phyloP scores from a whole-genome alignment of 2,113 vertebrate genomes.

The Cyanistes caeruleus region DNA sequence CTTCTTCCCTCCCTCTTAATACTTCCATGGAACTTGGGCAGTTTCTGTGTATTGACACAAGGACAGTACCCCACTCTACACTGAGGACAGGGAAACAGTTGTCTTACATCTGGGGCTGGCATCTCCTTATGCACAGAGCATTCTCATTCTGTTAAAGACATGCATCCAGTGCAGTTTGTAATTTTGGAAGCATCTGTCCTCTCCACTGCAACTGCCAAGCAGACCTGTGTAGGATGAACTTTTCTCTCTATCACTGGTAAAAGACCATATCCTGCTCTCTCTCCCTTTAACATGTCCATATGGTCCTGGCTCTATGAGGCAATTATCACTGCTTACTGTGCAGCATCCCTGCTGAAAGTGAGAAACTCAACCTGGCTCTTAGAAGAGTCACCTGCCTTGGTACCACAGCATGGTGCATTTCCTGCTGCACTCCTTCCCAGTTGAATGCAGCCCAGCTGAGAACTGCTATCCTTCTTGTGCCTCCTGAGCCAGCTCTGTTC shows the following conservation, averaged over 20 bases:
- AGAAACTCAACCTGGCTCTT: not conserved
- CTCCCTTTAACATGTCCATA: not conserved
- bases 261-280: not conserved
- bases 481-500: not conserved
- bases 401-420: not conserved
- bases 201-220: not conserved
- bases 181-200: not conserved
- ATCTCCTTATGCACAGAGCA: not conserved
- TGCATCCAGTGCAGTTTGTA: not conserved
- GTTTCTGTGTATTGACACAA: not conserved
- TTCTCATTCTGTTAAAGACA: not conserved
- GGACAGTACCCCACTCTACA: not conserved
- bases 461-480: fast-evolving
- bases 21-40: not conserved
- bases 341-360: not conserved
- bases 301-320: not conserved
- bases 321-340: not conserved
- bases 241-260: not conserved
- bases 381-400: not conserved
- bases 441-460: not conserved
- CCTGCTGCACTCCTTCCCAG: not conserved
- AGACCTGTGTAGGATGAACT: not conserved
- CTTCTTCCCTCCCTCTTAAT: not conserved
- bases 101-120: not conserved
- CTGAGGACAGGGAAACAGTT: not conserved